phyloP scores from a whole-genome alignment of 2,113 vertebrate genomes.

The Numenius arquata region DNA sequence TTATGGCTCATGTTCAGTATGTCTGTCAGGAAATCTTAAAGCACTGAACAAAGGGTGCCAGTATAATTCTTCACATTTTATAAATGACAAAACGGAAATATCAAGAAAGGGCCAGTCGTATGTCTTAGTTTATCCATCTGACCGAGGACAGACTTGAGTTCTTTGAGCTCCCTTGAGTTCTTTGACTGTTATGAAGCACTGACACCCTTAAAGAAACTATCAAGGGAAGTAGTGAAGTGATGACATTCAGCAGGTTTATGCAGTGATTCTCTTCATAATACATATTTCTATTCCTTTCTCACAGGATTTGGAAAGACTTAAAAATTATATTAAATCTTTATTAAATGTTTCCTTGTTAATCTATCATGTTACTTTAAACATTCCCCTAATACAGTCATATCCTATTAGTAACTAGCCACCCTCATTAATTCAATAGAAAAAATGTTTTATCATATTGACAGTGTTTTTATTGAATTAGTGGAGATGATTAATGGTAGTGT shows the following conservation, averaged over 20 bases:
- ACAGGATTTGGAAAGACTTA: neutral
- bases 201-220: neutral
- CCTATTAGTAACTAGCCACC: conserved; percentile 51
- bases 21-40: neutral
- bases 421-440: conserved; percentile 61
- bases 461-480: conserved; percentile 23
- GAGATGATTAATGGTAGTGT: conserved; percentile 28
- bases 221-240: neutral
- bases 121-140: neutral
- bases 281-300: neutral
- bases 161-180: too few species aligned
- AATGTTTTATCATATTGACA: conserved; percentile 10
- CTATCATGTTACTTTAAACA: neutral
- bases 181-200: neutral
- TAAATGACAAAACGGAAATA: neutral
- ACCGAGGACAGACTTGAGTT: fast-evolving
- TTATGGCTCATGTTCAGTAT: neutral
- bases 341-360: neutral
- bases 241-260: neutral
- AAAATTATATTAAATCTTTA: neutral
- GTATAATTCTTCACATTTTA: neutral
- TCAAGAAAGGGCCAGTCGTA: neutral
- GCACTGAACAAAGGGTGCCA: neutral
- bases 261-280: neutral
- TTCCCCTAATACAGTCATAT: conserved; percentile 38